Conservation (phyloP, 2,113 vertebrate genomes). For the Tricholaema leucomelas region DNA sequence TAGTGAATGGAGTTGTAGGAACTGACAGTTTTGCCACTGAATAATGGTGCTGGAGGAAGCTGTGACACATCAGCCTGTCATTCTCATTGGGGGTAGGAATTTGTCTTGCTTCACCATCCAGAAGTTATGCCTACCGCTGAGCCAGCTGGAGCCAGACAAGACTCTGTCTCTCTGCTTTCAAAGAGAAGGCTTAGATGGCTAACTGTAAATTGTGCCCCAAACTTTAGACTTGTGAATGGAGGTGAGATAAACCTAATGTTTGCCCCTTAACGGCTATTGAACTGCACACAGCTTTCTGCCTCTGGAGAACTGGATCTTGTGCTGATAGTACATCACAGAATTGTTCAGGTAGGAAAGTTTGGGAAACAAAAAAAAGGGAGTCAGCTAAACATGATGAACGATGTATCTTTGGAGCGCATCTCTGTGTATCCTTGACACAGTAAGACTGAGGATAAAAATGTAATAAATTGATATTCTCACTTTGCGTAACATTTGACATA, state of each 20-base stretch:
- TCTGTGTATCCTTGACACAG: too few relatives aligned
- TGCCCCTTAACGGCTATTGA: neutral
- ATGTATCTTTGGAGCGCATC: too few relatives aligned
- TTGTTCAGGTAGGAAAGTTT: too few relatives aligned
- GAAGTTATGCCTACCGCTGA: neutral
- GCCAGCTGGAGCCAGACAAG: neutral
- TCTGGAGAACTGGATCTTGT: neutral
- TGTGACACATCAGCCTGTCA: neutral
- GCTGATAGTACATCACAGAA: neutral
- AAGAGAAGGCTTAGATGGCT: neutral
- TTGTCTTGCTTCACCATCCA: neutral
- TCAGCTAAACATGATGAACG: too few relatives aligned
- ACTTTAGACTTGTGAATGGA: neutral
- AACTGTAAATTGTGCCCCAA: neutral
- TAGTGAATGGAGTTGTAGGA: neutral
- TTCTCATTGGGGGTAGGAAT: neutral
- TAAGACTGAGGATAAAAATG: too few relatives aligned
- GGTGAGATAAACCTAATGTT: neutral
- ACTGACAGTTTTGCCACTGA: neutral
- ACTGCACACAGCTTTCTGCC: neutral
- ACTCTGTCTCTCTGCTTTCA: neutral
- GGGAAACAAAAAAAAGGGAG: too few relatives aligned
- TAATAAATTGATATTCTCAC: too few relatives aligned
- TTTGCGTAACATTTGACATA: too few relatives aligned
- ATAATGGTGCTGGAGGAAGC: neutral